Evolutionary conservation across 2,797 vertebrate species (phyloP).

Genomic region (Poeciliopsis infans): DNA sequence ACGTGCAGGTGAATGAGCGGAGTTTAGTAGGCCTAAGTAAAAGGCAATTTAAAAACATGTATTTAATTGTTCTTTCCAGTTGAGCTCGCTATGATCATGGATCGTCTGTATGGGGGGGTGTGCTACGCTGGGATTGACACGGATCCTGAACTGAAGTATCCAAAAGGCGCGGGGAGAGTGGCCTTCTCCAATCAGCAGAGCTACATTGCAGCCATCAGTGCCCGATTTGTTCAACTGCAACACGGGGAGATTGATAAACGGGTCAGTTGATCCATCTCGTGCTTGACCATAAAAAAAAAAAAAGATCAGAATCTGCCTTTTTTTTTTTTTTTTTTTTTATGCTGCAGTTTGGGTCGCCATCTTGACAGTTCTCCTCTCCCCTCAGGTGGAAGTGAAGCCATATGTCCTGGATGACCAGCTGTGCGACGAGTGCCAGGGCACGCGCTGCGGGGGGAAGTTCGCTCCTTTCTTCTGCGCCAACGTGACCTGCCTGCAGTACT

Average conservation of each 20-base stretch:
- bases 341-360: slow-evolving; percentile 8
- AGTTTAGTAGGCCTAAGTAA: neutral
- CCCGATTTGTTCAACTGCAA: slow-evolving; percentile 99
- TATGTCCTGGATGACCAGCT: slow-evolving; percentile 99
- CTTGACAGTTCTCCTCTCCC: slow-evolving; percentile 2
- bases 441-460: slow-evolving; percentile 98
- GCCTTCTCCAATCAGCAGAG: slow-evolving; percentile 99
- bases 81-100: slow-evolving; percentile 99
- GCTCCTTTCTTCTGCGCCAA: slow-evolving; percentile 99
- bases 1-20: slow-evolving; percentile 87
- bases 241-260: slow-evolving; percentile 99
- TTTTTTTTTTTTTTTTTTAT: neutral
- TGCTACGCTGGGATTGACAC: slow-evolving; percentile 99
- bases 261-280: slow-evolving; percentile 81
- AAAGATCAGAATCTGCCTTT: neutral
- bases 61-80: slow-evolving; percentile 78
- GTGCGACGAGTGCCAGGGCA: slow-evolving; percentile 99
- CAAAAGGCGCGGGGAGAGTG: slow-evolving; percentile 97
- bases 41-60: neutral
- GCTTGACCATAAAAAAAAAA: slow-evolving; percentile 5
- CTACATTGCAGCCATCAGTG: slow-evolving; percentile 99
- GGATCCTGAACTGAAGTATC: slow-evolving; percentile 98
- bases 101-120: slow-evolving; percentile 96
- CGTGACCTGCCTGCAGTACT: slow-evolving; percentile 99
- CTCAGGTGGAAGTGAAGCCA: slow-evolving; percentile 99